Evolutionary conservation across 1,140 invertebrate genomes (phyloP).

Genomic region (Cydia fagiglandana): DNA sequence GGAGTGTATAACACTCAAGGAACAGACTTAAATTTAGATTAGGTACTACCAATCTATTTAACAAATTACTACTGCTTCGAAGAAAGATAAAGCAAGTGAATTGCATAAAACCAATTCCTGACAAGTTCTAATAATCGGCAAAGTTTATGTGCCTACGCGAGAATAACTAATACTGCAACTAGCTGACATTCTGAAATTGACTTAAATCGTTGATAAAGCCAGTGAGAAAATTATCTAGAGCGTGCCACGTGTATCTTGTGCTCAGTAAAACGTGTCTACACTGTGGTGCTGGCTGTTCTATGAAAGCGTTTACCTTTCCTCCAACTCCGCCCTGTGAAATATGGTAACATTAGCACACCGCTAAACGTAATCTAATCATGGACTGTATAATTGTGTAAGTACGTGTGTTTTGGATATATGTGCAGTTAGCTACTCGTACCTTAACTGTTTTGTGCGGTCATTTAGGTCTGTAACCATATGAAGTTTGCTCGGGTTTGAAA

Average conservation of each 20-base stretch:
- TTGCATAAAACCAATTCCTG: conserved; percentile 5
- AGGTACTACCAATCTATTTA: background rate
- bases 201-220: conserved; percentile 38
- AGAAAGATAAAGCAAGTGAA: conserved; percentile 16
- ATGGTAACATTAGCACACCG: conserved; percentile 41
- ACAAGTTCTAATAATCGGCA: conserved; percentile 1
- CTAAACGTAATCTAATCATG: conserved; percentile 1
- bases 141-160: conserved; percentile 10
- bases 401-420: conserved; percentile 1
- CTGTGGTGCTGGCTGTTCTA: conserved; percentile 37
- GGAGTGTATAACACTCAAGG: background rate
- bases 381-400: conserved; percentile 1
- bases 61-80: background rate
- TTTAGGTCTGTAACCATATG: background rate
- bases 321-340: conserved; percentile 72
- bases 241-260: conserved; percentile 53
- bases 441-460: background rate
- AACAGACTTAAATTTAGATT: background rate
- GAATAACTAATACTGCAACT: conserved; percentile 19
- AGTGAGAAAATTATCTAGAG: conserved; percentile 45
- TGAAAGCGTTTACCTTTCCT: conserved; percentile 68
- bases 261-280: conserved; percentile 50
- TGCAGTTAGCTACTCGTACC: background rate
- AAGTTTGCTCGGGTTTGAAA: no score
- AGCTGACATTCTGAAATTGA: conserved; percentile 39